A percentile compares a stretch with the other conserved stretches of the same genome.
phyloP scores from a whole-genome alignment of 35 echinoderm and acorn worm species.

The Lytechinus variegatus region DNA sequence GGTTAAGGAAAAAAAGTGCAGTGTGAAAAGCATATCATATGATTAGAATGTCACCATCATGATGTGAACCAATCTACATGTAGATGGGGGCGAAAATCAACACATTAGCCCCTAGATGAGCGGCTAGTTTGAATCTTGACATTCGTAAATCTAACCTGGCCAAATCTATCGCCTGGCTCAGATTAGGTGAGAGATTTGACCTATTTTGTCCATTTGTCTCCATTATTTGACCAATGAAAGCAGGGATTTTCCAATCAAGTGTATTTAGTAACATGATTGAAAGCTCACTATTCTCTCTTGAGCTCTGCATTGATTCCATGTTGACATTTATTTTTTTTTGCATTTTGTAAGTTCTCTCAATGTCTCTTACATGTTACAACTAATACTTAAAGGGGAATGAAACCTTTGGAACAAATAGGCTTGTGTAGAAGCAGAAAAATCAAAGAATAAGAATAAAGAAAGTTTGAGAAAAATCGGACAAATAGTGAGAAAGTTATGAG shows the following conservation, averaged over 20 bases:
- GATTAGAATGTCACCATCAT: no score
- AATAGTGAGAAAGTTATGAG: no score
- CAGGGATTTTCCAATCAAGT: neutral
- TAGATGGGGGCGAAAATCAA: no score
- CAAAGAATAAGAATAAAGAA: no score
- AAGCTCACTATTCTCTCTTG: neutral
- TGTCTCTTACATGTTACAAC: no score
- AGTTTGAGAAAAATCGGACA: no score
- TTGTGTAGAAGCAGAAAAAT: no score
- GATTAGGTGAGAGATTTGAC: neutral
- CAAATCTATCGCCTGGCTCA: neutral
- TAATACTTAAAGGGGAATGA: no score
- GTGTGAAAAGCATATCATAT: no score
- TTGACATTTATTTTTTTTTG: neutral
- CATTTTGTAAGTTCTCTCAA: neutral
- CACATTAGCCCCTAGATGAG: neutral
- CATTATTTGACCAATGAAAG: neutral
- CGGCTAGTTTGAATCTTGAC: neutral
- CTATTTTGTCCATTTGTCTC: neutral
- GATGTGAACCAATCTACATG: no score
- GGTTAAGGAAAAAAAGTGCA: no score
- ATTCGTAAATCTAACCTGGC: neutral
- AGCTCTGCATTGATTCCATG: neutral
- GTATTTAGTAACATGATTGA: neutral
- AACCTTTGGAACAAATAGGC: no score